Evolutionary conservation across 2,113 vertebrate genomes (phyloP).

Genomic region (Gavia stellata): DNA sequence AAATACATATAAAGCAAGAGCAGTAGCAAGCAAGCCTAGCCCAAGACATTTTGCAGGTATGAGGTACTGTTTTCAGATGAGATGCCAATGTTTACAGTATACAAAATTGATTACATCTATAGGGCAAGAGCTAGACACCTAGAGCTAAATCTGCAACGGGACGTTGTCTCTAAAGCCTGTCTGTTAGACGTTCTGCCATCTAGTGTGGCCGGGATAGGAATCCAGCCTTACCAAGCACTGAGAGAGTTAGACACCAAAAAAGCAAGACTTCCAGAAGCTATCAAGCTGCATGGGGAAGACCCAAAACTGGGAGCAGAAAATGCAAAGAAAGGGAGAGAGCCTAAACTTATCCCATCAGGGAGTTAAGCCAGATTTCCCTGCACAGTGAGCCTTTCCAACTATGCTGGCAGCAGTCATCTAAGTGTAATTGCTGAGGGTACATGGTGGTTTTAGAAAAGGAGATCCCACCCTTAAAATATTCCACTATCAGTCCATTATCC

Average conservation of each 20-base stretch:
- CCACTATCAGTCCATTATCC: not conserved
- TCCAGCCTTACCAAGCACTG: not conserved
- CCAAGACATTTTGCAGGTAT: not conserved
- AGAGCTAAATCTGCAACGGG: not conserved
- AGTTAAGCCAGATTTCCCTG: not conserved
- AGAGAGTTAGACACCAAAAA: not conserved
- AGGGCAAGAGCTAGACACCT: not conserved
- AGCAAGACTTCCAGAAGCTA: not conserved
- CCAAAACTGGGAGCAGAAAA: not conserved
- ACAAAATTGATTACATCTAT: not conserved
- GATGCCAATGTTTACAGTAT: not conserved
- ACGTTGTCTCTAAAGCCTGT: not conserved
- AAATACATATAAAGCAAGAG: not conserved
- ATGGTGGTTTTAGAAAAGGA: constrained; percentile 25
- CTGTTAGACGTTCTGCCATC: not conserved
- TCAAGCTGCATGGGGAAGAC: not conserved
- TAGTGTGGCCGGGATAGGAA: not conserved
- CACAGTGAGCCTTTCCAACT: not conserved
- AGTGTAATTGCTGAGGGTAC: constrained; percentile 31
- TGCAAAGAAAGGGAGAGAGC: not conserved
- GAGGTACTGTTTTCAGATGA: not conserved
- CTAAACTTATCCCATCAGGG: not conserved
- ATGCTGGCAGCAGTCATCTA: not conserved
- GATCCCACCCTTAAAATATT: constrained; percentile 20
- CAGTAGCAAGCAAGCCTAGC: not conserved